Evolutionary conservation across 23 tunicate species (phyloP), one percentile per base, ranked within the genome.

Genomic region (Phallusia fumigata): DNA sequence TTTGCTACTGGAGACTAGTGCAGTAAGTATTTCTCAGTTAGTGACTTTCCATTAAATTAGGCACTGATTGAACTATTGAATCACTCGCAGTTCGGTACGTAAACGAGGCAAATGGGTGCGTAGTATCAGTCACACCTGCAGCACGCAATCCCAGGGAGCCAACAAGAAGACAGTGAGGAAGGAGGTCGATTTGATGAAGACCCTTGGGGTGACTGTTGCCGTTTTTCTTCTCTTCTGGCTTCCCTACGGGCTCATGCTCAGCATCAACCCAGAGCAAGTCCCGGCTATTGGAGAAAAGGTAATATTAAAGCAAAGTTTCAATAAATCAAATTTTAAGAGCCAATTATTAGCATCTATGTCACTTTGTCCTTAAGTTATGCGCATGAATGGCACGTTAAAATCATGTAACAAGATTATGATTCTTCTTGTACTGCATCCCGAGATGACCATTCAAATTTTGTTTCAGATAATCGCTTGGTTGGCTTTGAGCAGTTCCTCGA

Each of bases 401-500:
- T n/a, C n/a, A n/a, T n/a, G n/a, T n/a, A n/a, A n/a, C n/a, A n/a
- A n/a, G n/a, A n/a, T n/a, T n/a, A n/a, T n/a, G n/a, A n/a, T n/a
- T n/a, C n/a, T n/a, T n/a, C n/a, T n/a, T n/a, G n/a, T n/a, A n/a
- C n/a, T n/a, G n/a, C n/a, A 51, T 51, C 18, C 18, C 18, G 58
- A 51, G 18, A 51, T 51, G 18, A 51, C 58, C 18, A 13, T 51
- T 51, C 69, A 21, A 24, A 58, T 58, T 18, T 51, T 16, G 69
- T 76, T 76, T 18, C 34, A 88, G 92, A 65, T 79, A 18, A 53
- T 80, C 32, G 93, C 83, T 19, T 73, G 88, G 74, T 73, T 89
- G 65, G 93, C 84, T 0, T 36, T 84, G 26, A 74, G 82, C 73
- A 89, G 84, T 53, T 89, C 93, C 36, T 69, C 84, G 12, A 65